These are phyloP conservation scores for Panagrolaimus sp. DNA, from an alignment of 1,140 invertebrate species.

Conservation along the genomic window DNA sequence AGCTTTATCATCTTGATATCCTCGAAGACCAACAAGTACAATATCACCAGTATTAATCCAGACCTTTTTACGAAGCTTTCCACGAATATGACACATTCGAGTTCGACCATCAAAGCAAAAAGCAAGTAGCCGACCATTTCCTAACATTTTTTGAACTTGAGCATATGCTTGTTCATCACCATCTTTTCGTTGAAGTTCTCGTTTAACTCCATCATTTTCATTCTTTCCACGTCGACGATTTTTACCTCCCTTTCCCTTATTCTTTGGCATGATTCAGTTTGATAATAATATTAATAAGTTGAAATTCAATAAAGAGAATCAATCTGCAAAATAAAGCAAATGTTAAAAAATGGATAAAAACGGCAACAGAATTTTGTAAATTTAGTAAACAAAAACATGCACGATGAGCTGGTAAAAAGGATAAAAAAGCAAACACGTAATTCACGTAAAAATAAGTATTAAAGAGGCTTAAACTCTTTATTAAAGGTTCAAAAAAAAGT, in stretches of 20 bases:
- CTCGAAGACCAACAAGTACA: constrained; percentile 85
- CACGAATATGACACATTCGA: constrained; percentile 96
- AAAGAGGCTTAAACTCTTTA: too few species aligned
- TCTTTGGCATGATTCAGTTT: constrained; percentile 48
- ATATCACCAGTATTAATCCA: constrained; percentile 99
- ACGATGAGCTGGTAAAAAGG: neutral
- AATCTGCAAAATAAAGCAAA: neutral
- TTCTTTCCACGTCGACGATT: constrained; percentile 98
- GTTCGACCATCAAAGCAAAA: constrained; percentile 98
- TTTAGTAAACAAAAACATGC: too few species aligned
- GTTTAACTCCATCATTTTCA: constrained; percentile 96
- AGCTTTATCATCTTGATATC: constrained; percentile 98
- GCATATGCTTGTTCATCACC: constrained; percentile 97
- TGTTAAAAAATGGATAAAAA: neutral
- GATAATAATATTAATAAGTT: too few species aligned
- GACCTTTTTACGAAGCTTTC: constrained; percentile 86
- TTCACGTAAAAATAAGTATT: neutral
- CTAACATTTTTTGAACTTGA: constrained; percentile 99
- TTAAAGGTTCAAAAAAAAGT: too few species aligned
- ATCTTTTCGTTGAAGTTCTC: constrained; percentile 97
- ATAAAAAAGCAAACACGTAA: neutral
- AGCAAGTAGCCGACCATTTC: constrained; percentile 94
- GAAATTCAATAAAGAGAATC: too few species aligned
- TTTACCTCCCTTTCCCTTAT: constrained; percentile 94
- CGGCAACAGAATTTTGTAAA: neutral